Evolutionary conservation across 2,888 invertebrate species (phyloP).

Genomic region (Harpalus rufipes): DNA sequence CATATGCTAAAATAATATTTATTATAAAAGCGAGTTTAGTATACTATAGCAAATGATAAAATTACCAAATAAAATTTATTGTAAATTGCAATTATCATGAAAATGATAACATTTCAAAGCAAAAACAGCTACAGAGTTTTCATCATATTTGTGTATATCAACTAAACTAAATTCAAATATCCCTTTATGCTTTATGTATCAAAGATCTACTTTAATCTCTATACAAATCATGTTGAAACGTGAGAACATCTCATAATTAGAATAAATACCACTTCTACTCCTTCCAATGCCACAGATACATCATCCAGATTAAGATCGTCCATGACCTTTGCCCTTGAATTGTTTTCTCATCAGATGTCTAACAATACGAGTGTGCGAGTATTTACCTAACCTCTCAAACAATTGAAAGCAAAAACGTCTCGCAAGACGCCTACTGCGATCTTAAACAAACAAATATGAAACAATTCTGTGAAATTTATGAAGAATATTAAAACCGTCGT

Average conservation of each 20-base stretch:
- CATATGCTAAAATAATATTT: no score
- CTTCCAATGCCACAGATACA: slow-evolving; percentile 27
- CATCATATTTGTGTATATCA: neutral
- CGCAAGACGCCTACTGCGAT: neutral
- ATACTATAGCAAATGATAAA: no score
- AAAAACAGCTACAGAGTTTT: neutral
- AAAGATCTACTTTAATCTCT: neutral
- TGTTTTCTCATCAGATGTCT: slow-evolving; percentile 12
- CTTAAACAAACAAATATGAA: slow-evolving; percentile 27
- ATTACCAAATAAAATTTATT: no score
- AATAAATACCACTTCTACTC: slow-evolving; percentile 19
- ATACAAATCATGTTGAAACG: slow-evolving; percentile 5
- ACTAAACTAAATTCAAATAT: neutral
- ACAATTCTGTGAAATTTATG: slow-evolving; percentile 62
- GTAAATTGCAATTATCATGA: no score
- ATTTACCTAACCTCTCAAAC: slow-evolving; percentile 29
- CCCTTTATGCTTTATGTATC: neutral
- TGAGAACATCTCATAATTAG: slow-evolving; percentile 27
- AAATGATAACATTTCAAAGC: neutral
- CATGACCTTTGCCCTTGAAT: slow-evolving; percentile 33
- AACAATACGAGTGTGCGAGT: slow-evolving; percentile 16
- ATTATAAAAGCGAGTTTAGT: no score
- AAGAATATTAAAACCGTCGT: slow-evolving; percentile 60
- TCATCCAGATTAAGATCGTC: slow-evolving; percentile 20
- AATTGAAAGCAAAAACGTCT: slow-evolving; percentile 3